phyloP scores from a whole-genome alignment of 1,140 invertebrate species.

The Octopus sinensis region DNA sequence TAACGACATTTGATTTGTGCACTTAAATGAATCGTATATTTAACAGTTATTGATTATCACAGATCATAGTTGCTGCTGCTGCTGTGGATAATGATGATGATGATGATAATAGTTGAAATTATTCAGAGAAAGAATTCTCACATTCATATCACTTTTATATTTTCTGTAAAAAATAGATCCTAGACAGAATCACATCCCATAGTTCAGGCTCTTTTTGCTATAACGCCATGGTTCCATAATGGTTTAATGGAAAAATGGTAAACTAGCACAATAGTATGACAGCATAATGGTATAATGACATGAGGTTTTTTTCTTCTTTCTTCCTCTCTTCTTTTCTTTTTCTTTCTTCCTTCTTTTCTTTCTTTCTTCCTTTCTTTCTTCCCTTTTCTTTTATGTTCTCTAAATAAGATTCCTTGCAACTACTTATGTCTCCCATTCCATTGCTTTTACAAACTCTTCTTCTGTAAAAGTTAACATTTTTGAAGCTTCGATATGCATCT shows the following conservation, averaged over 20 bases:
- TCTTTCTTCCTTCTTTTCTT: background rate
- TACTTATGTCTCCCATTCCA: conserved; percentile 54
- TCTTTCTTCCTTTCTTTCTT: too few species aligned
- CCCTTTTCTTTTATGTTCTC: background rate
- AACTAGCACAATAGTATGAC: background rate
- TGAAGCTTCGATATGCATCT: conserved; percentile 60
- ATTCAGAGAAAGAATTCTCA: too few species aligned
- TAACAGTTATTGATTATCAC: too few species aligned
- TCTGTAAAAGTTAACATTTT: conserved; percentile 58
- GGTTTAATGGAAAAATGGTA: background rate
- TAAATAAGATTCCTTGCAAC: background rate
- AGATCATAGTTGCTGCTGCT: too few species aligned
- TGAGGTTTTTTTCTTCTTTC: background rate
- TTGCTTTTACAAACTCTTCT: conserved; percentile 58
- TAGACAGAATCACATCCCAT: too few species aligned
- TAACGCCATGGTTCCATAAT: background rate
- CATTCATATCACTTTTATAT: too few species aligned
- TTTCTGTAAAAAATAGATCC: too few species aligned
- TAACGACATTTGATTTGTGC: too few species aligned
- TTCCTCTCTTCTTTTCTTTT: background rate
- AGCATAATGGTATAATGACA: background rate
- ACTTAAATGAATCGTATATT: too few species aligned
- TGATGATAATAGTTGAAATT: too few species aligned
- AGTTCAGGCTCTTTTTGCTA: too few species aligned
- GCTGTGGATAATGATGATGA: too few species aligned